These are phyloP conservation scores for Temnothorax ravouxi DNA, from an alignment of 2,888 invertebrate genomes.

Conservation along the genomic window DNA sequence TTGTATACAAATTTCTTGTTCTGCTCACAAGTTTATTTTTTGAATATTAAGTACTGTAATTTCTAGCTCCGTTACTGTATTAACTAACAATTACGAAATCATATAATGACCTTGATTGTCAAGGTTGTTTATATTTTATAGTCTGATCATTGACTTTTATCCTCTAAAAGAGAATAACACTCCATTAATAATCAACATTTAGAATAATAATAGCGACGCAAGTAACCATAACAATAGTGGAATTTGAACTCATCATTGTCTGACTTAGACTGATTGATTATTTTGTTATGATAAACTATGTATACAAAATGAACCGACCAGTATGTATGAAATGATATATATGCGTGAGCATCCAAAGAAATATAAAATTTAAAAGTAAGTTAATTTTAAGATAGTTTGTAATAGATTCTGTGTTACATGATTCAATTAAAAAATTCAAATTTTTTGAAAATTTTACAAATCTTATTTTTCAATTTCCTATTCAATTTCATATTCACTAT, in stretches of 20 bases:
- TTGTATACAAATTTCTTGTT: not conserved
- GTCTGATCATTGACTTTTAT: not conserved
- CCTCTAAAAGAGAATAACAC: not conserved
- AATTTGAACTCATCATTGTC: not conserved
- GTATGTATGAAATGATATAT: too few species aligned
- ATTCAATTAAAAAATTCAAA: not conserved
- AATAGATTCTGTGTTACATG: not conserved
- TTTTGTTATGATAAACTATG: not conserved
- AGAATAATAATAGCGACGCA: not conserved
- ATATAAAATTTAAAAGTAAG: too few species aligned
- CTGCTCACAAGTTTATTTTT: not conserved
- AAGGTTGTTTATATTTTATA: not conserved
- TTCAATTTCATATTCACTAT: not conserved
- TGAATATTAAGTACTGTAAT: not conserved
- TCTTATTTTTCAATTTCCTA: not conserved
- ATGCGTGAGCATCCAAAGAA: too few species aligned
- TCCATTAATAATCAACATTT: not conserved
- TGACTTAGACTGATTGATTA: not conserved
- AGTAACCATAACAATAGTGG: not conserved
- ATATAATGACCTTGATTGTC: not conserved
- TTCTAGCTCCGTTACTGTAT: not conserved
- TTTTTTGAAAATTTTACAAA: not conserved
- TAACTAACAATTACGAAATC: not conserved
- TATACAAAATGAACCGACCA: not conserved
- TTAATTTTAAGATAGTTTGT: not conserved